Evolutionary conservation across 2,888 invertebrate species (phyloP), one percentile per base, ranked within the genome.

Genomic region (Andrena trimmerana): DNA sequence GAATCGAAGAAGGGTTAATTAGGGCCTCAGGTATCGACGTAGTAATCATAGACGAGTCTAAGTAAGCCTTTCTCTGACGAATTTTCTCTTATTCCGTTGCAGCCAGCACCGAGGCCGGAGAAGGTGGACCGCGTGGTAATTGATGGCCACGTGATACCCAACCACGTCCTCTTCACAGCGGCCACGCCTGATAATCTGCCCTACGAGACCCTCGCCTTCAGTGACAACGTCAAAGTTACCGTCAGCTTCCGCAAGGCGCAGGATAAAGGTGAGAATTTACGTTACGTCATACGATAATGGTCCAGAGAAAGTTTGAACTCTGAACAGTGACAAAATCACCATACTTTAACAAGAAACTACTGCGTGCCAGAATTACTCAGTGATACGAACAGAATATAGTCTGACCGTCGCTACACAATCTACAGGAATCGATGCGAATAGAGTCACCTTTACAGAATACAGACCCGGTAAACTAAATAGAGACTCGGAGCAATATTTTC

Each of bases 81-180:
- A 52, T 29, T 31, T 24, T n/a, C n/a, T 16, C 27, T 67, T 57
- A 10, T 29, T 71, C 66, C 83, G 62, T 92, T 90, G 27, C 91
- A 97, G 97, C 96, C 96, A 81, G 95, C 96, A 29, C 96, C 96
- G 10, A 95, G 97, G 84, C 96, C 96, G 42, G 96, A 97, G 90
- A 95, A 97, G 90, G 97, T 98, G 81, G 98, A 98, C 93, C 96
- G 95, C 65, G 97, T 97, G 93, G 97, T 98, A 75, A 96, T 98
- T 83, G 98, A 98, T 93, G 98, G 98, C 0, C 98, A 99, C 94
- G 97, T 99, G 72, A 97, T 99, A 88, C 97, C 98, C 0, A 96
- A 97, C 91, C 96, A 97, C 92, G 98, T 98, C 31, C 95, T 98
- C 76, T 98, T 98, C 94, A 98, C 98, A 0, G 96, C 97, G 86